Percentiles rank a stretch among this genome's conserved stretches.
These are phyloP conservation scores for Pristionchus fissidentatus DNA, from an alignment of 2,888 invertebrate species.

Conservation along the genomic window DNA sequence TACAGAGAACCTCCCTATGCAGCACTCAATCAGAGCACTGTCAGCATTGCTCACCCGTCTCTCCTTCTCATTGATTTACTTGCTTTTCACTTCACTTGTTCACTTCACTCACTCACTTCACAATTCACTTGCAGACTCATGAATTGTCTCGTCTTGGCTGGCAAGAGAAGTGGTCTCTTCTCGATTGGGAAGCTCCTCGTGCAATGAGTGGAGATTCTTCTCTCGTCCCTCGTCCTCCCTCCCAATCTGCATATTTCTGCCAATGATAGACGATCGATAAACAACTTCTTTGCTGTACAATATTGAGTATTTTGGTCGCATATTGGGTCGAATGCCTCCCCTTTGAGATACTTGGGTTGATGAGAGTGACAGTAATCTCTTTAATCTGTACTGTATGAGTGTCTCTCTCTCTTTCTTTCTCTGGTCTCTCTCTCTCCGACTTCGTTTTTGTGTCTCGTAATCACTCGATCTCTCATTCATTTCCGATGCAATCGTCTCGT, in stretches of 20 bases:
- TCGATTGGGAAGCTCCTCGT: conserved; percentile 27
- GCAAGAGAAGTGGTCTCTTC: not conserved
- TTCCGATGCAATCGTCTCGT: not conserved
- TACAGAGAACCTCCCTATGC: conserved; percentile 35
- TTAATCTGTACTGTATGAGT: too few species aligned
- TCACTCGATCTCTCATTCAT: not conserved
- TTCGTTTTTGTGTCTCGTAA: not conserved
- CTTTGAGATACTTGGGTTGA: too few species aligned
- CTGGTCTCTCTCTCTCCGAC: not conserved
- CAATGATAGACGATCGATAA: conserved; percentile 13
- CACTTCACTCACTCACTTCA: not conserved
- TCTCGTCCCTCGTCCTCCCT: not conserved
- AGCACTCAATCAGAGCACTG: conserved; percentile 14
- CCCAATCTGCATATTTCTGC: conserved; percentile 14
- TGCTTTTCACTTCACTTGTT: too few species aligned
- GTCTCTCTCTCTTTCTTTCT: not conserved
- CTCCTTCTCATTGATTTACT: too few species aligned
- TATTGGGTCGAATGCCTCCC: not conserved
- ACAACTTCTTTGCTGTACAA: conserved; percentile 9
- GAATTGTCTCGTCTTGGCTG: conserved; percentile 40
- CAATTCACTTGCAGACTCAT: not conserved
- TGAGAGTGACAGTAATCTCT: too few species aligned
- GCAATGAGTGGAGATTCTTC: conserved; percentile 20
- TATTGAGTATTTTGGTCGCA: not conserved
- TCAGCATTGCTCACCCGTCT: not conserved